Conservation (phyloP, 2,797 vertebrate species). For the Tauraco hartlaubi region DNA sequence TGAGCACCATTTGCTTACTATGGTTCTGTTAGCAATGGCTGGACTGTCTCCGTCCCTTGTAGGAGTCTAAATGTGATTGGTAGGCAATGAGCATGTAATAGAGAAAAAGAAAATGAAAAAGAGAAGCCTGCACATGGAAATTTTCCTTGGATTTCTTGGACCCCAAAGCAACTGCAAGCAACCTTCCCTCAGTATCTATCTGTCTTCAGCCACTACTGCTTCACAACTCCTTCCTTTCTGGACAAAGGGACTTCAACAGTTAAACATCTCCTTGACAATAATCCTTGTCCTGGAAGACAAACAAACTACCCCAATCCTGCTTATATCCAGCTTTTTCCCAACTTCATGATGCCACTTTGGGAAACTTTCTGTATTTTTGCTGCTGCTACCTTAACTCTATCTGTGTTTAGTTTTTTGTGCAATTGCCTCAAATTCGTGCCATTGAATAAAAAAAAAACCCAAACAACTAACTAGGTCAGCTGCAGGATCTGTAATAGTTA, state of each 20-base stretch:
- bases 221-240: background rate
- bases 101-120: background rate
- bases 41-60: background rate
- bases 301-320: background rate
- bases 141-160: background rate
- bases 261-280: background rate
- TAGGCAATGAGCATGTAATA: background rate
- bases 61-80: background rate
- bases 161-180: background rate
- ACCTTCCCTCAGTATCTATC: background rate
- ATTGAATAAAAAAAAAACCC: fast-evolving
- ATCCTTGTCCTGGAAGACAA: background rate
- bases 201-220: background rate
- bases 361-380: background rate
- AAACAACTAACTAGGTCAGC: background rate
- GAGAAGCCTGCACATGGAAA: background rate
- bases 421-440: background rate
- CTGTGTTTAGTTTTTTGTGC: background rate
- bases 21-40: background rate
- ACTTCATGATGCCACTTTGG: background rate
- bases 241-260: background rate
- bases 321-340: background rate
- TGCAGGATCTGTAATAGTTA: background rate
- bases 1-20: background rate
- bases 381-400: background rate